These are phyloP conservation scores for Microctenopoma lineatum DNA, from an alignment of 2,797 vertebrate genomes.

Conservation along the genomic window DNA sequence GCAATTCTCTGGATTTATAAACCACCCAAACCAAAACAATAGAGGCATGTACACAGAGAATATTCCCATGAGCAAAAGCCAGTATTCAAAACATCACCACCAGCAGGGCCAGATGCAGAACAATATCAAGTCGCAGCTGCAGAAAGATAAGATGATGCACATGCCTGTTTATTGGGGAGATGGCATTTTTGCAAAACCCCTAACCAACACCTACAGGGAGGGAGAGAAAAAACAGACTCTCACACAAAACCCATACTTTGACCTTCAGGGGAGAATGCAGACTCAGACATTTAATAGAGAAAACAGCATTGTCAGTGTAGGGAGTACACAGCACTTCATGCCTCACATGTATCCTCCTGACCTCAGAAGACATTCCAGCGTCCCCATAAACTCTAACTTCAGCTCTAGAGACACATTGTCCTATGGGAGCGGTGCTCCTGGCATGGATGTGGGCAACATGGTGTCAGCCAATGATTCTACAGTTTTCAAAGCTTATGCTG, in stretches of 20 bases:
- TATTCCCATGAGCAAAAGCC: constrained; percentile 42
- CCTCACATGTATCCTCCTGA: constrained; percentile 78
- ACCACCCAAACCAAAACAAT: constrained; percentile 75
- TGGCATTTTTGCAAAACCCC: constrained; percentile 70
- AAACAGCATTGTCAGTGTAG: constrained; percentile 60
- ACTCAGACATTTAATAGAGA: constrained; percentile 74
- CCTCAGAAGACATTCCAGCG: constrained; percentile 68
- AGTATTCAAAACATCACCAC: constrained; percentile 60
- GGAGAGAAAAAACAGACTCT: constrained; percentile 76
- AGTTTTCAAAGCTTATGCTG: constrained; percentile 78
- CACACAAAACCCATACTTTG: constrained; percentile 79
- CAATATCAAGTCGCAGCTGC: constrained; percentile 77
- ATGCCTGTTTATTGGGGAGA: constrained; percentile 78
- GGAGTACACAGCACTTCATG: constrained; percentile 72
- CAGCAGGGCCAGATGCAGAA: constrained; percentile 79
- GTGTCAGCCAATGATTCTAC: constrained; percentile 78
- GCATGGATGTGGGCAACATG: constrained; percentile 74
- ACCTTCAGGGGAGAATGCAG: constrained; percentile 75
- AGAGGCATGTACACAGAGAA: constrained; percentile 73
- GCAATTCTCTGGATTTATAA: constrained; percentile 67
- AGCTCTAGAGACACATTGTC: constrained; percentile 70
- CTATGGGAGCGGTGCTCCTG: constrained; percentile 68
- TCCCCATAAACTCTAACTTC: constrained; percentile 72
- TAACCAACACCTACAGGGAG: constrained; percentile 71
- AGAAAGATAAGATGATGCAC: constrained; percentile 83